These are phyloP conservation scores for Harpalus rufipes DNA, from an alignment of 2,888 invertebrate genomes.

Conservation along the genomic window DNA sequence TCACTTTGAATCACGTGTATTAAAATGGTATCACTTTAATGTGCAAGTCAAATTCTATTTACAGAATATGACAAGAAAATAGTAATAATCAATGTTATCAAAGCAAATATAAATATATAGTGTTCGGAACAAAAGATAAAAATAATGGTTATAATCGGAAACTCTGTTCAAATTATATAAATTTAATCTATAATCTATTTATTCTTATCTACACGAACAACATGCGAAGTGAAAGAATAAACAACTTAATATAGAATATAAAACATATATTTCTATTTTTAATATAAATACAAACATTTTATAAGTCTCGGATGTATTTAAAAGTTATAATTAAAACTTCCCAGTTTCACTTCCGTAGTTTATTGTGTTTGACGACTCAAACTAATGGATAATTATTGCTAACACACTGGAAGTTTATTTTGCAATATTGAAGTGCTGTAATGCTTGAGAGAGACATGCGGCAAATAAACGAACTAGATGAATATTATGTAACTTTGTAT, in stretches of 20 bases:
- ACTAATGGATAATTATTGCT: background rate
- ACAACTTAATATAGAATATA: background rate
- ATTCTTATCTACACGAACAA: background rate
- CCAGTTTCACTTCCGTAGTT: background rate
- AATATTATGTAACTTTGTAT: background rate
- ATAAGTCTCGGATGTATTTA: no score
- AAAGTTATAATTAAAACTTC: background rate
- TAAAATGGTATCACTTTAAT: no score
- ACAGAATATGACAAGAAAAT: no score
- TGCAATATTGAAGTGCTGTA: background rate
- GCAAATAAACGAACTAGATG: constrained; percentile 5
- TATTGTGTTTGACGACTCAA: background rate
- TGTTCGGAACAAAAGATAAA: background rate
- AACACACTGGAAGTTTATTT: background rate
- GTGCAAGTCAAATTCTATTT: no score
- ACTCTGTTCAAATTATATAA: constrained; percentile 1
- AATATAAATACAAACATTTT: background rate
- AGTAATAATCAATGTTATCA: no score
- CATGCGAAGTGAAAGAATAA: background rate
- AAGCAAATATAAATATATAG: background rate
- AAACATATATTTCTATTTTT: background rate
- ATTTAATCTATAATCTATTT: constrained; percentile 1
- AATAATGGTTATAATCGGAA: background rate
- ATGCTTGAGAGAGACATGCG: background rate
- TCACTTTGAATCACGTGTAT: no score